These are phyloP conservation scores for Neolamprologus brichardi DNA, from an alignment of 2,113 vertebrate genomes.

Conservation along the genomic window DNA sequence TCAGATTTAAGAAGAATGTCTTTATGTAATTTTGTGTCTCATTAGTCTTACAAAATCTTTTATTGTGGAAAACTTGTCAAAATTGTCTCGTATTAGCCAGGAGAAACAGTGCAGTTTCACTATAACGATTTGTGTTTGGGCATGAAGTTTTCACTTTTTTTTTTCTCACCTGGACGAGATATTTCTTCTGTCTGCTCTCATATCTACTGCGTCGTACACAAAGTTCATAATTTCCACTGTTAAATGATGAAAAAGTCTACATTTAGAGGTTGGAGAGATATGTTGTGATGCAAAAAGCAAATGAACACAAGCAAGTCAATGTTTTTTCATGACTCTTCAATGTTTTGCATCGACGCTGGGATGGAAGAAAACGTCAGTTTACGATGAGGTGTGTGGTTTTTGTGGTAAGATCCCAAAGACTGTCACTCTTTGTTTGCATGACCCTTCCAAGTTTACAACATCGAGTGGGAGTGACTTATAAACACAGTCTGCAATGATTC, in stretches of 20 bases:
- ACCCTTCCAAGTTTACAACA: neutral
- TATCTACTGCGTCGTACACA: neutral
- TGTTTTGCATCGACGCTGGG: neutral
- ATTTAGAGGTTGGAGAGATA: fast-evolving
- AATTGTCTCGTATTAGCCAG: fast-evolving
- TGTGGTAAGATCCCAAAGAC: neutral
- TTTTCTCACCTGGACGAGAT: neutral
- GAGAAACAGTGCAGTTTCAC: fast-evolving
- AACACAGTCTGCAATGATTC: fast-evolving
- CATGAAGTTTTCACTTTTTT: neutral
- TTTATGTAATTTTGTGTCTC: neutral
- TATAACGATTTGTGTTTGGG: fast-evolving
- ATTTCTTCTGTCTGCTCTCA: fast-evolving
- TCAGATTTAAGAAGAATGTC: neutral
- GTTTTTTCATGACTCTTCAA: neutral
- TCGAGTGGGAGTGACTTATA: neutral
- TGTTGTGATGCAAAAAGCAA: neutral
- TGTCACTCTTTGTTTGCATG: neutral
- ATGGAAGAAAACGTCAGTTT: neutral
- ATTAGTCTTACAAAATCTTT: neutral
- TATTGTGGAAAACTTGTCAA: neutral
- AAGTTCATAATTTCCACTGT: neutral
- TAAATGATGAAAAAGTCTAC: neutral
- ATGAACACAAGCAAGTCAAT: neutral
- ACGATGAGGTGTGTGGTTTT: neutral